Percentiles rank a stretch among this genome's conserved stretches.
phyloP scores from a whole-genome alignment of 2,113 vertebrate genomes.

The Corythornis cristatus region DNA sequence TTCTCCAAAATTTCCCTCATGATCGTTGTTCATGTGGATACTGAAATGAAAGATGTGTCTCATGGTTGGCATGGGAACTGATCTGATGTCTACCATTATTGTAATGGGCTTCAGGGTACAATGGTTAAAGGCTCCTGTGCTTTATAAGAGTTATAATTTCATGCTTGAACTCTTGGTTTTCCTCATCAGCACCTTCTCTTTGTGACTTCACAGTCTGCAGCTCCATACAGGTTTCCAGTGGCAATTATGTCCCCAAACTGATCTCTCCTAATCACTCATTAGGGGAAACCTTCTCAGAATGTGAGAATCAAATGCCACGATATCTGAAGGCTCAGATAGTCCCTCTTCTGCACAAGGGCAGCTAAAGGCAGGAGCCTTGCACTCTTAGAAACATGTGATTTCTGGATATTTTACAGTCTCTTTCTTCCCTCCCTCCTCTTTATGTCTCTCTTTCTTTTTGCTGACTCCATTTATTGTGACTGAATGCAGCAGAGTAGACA shows the following conservation, averaged over 20 bases:
- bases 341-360: not conserved
- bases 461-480: not conserved
- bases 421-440: not conserved
- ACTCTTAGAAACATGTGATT: not conserved
- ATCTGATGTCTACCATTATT: not conserved
- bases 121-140: not conserved
- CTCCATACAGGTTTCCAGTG: not conserved
- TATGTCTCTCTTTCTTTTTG: not conserved
- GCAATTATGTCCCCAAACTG: not conserved
- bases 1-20: not conserved
- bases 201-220: not conserved
- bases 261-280: not conserved
- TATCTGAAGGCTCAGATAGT: not conserved
- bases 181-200: not conserved
- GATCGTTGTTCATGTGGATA: fast-evolving
- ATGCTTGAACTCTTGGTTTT: not conserved
- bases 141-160: not conserved
- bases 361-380: not conserved
- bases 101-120: not conserved
- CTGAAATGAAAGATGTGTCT: not conserved
- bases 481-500: not conserved
- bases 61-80: fast-evolving
- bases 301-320: not conserved
- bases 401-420: not conserved
- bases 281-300: not conserved